phyloP scores from a whole-genome alignment of 2,888 invertebrate species.

The Tinea semifulvella region DNA sequence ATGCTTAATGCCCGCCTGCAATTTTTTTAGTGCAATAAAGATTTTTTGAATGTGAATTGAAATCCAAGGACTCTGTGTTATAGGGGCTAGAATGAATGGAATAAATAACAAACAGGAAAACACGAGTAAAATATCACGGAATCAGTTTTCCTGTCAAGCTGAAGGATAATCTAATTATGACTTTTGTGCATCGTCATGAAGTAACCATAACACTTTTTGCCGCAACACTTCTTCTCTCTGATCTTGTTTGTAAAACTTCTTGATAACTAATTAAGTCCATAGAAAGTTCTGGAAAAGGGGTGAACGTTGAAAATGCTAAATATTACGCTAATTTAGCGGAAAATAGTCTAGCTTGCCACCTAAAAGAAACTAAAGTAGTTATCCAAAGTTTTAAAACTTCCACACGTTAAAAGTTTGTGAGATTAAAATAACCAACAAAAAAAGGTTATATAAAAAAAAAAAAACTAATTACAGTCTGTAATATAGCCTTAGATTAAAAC shows the following conservation, averaged over 20 bases:
- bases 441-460: too few relatives aligned
- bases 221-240: slow-evolving; percentile 25
- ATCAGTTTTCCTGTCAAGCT: slow-evolving; percentile 8
- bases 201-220: slow-evolving; percentile 38
- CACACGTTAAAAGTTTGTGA: too few relatives aligned
- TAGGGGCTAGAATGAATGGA: neutral
- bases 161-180: slow-evolving; percentile 11
- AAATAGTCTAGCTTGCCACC: slow-evolving; percentile 5
- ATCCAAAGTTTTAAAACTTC: too few relatives aligned
- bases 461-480: too few relatives aligned
- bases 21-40: too few relatives aligned
- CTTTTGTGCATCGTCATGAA: slow-evolving; percentile 39
- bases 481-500: too few relatives aligned
- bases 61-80: too few relatives aligned
- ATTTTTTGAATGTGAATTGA: too few relatives aligned
- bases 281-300: slow-evolving; percentile 30
- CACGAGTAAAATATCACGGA: slow-evolving; percentile 6
- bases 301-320: slow-evolving; percentile 6
- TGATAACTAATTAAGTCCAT: slow-evolving; percentile 41
- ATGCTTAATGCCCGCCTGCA: too few relatives aligned
- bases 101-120: neutral
- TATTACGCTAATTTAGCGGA: slow-evolving; percentile 5
- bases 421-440: too few relatives aligned
- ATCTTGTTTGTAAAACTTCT: slow-evolving; percentile 38
- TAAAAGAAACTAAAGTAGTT: slow-evolving; percentile 9